Evolutionary conservation across 2,113 vertebrate species (phyloP), one percentile per base, ranked within the genome.

Genomic region (Entosphenus tridentatus): DNA sequence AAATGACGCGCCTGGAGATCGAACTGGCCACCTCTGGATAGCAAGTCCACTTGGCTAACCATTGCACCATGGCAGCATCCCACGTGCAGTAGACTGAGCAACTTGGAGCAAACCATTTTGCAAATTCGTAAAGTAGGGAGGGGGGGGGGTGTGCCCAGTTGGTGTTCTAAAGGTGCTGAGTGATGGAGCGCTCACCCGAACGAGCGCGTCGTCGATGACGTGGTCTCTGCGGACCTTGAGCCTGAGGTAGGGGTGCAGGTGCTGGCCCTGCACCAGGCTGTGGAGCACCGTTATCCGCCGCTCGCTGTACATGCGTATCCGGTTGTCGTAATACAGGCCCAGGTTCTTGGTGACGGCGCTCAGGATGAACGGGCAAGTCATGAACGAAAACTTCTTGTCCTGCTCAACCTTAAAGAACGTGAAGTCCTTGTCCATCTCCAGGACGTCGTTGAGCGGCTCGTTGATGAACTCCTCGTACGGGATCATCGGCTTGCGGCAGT

Each of bases 351-450:
- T 98, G 79, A 96, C 84, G 69, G 87, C 83, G 69, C 84, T 95
- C 76, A 98, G 79, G 76, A 98, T 89, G 77, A 98, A 98, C 68
- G 93, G 93, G 75, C 93, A 97, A 67, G 82, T 97, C 86, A 97
- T 95, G 80, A 97, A 98, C 70, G 93, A 97, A 79, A 98, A 98
- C 79, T 96, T 96, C 69, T 87, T 91, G 77, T 98, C 92, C 1
- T 87, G 88, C 71, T 98, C 87, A 75, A 97, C 92, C 76, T 96
- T 98, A 79, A 95, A 98, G 78, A 96, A 97, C 70, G 92, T 95
- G 74, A 95, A 98, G 73, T 98, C 93, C 77, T 96, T 98, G 82
- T 98, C 92, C 93, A 98, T 96, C 82, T 98, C 93, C 75, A 98
- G 82, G 73, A 92, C 89, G 57, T 98, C 93, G 68, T 96, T 98